A percentile compares a stretch with the other conserved stretches of the same genome.
Evolutionary conservation across 2,888 invertebrate species (phyloP).

Genomic region (Scaptomyza reducta): DNA sequence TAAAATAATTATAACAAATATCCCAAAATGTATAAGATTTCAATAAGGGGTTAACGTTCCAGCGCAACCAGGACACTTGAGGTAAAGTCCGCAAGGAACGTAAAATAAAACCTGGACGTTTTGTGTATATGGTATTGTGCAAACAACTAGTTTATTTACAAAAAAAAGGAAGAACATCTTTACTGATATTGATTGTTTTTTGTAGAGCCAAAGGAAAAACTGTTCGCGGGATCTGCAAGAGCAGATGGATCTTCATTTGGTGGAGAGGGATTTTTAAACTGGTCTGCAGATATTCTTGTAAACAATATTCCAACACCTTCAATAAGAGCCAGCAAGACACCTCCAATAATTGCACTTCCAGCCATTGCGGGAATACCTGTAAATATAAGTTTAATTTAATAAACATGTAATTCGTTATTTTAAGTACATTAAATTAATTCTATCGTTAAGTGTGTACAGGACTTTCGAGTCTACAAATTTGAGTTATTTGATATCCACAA

Average conservation of each 20-base stretch:
- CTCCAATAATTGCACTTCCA: constrained; percentile 98
- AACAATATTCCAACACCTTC: constrained; percentile 98
- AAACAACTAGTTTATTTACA: constrained; percentile 34
- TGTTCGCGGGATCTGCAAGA: constrained; percentile 87
- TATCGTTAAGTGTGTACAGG: no score
- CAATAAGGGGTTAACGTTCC: no score
- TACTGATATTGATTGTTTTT: constrained; percentile 83
- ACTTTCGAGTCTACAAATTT: no score
- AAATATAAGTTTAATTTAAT: constrained; percentile 7
- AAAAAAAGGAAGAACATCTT: constrained; percentile 28
- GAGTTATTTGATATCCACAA: no score
- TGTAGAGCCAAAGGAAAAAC: constrained; percentile 76
- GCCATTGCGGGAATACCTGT: constrained; percentile 92
- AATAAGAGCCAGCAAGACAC: constrained; percentile 96
- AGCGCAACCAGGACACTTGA: no score
- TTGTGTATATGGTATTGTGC: constrained; percentile 22
- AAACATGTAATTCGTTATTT: background rate
- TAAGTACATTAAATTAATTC: no score
- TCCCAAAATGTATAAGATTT: no score
- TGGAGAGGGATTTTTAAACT: constrained; percentile 93
- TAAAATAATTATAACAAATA: no score
- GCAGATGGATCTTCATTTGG: constrained; percentile 91
- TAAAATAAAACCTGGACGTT: background rate
- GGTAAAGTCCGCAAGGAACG: background rate
- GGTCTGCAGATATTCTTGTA: constrained; percentile 95